Conservation (phyloP, 2,113 vertebrate genomes). For the Aldabrachelys gigantea region DNA sequence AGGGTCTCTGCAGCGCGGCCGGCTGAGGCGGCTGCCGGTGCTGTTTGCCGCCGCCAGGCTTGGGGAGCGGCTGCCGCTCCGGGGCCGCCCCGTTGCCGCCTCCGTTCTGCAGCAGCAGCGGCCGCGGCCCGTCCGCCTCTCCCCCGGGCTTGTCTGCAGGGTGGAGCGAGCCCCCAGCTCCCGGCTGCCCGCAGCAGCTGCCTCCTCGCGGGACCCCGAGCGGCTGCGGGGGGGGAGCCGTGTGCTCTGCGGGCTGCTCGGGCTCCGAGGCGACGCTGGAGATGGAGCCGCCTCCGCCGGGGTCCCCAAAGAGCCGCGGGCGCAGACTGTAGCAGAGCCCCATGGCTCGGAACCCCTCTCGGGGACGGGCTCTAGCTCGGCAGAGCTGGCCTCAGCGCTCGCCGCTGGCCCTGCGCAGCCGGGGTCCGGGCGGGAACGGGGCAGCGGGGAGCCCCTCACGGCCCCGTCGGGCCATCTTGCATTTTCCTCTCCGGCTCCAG, state of each 20-base stretch:
- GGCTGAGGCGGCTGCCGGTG: slow-evolving; percentile 71
- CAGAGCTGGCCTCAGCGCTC: slow-evolving; percentile 25
- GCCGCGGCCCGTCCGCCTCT: slow-evolving; percentile 76
- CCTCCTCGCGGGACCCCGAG: slow-evolving; percentile 67
- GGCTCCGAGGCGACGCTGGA: slow-evolving; percentile 83
- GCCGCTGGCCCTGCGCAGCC: slow-evolving; percentile 10
- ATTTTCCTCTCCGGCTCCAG: slow-evolving; percentile 69
- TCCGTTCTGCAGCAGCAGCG: slow-evolving; percentile 80
- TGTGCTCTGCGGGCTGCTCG: slow-evolving; percentile 75
- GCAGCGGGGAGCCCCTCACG: slow-evolving; percentile 80
- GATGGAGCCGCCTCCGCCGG: slow-evolving; percentile 85
- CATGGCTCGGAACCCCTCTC: slow-evolving; percentile 80
- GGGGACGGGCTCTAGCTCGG: slow-evolving; percentile 24
- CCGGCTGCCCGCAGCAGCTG: slow-evolving; percentile 72
- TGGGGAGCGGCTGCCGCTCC: slow-evolving; percentile 71
- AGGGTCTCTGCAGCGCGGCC: slow-evolving; percentile 83
- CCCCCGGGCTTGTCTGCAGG: slow-evolving; percentile 77
- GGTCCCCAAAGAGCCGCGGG: slow-evolving; percentile 91
- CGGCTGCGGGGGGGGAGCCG: slow-evolving; percentile 77
- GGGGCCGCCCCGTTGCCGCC: slow-evolving; percentile 76
- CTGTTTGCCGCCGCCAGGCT: slow-evolving; percentile 63
- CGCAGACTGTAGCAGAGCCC: slow-evolving; percentile 96
- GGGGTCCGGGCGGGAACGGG: slow-evolving; percentile 48
- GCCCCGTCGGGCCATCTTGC: slow-evolving; percentile 89
- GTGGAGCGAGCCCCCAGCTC: slow-evolving; percentile 77